Evolutionary conservation across 2,888 invertebrate species (phyloP), one percentile per base, ranked within the genome.

Genomic region (Emesis furor): DNA sequence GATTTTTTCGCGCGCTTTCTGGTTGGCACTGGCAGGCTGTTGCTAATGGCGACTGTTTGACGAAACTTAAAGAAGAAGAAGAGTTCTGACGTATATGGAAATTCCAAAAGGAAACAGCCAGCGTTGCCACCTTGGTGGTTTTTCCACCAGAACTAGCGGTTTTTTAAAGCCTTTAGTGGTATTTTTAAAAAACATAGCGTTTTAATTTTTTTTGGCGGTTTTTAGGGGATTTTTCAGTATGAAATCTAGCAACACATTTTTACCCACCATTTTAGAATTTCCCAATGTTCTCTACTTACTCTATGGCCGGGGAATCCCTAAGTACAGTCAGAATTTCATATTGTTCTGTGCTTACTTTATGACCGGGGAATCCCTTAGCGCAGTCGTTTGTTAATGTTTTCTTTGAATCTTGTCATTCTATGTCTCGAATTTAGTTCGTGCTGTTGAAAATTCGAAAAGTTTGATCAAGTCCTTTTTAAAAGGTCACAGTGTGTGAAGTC

Each of bases 361-460:
- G 55, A 55, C n/a, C 55, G 55, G 55, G 55, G 55, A 17, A 55
- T 55, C 55, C 17, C 17, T 55, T 55, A 55, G 17, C 10, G 55
- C 55, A 55, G 55, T 17, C n/a, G 55, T 55, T 55, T 55, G 55
- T 55, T 55, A 55, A 55, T 55, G 10, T 55, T 55, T 55, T 55
- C 55, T 55, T 51, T 51, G 10, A 51, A 51, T 51, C 51, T 51
- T 51, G 51, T 51, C 51, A n/a, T 51, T 51, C n/a, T 51, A 3
- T 51, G 51, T 51, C 51, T 51, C 51, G 51, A 51, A 51, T 51
- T 51, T 51, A 8, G 51, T 51, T 51, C n/a, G n/a, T 51, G 51
- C 51, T 51, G 51, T 51, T 8, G n/a, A 51, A 51, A 51, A 51
- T 8, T 51, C n/a, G 51, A 51, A 51, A 51, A 51, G 51, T 51